A percentile compares a stretch with the other conserved stretches of the same genome.
These are phyloP conservation scores for Heliconius ethilla DNA, from an alignment of 2,888 invertebrate genomes.

Conservation along the genomic window DNA sequence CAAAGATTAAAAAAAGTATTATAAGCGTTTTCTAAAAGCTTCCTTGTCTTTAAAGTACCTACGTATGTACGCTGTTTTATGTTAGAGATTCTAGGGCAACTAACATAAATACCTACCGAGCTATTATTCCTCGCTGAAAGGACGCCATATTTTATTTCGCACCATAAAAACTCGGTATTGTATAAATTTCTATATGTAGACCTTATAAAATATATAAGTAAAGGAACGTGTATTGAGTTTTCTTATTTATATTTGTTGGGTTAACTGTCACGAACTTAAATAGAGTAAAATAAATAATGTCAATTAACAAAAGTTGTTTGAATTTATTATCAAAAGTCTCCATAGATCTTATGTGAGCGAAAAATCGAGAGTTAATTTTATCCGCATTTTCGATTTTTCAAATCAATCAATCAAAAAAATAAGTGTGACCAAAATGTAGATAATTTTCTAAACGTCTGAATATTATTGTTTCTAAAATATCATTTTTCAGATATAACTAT, in stretches of 20 bases:
- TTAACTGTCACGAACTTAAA: too few species aligned
- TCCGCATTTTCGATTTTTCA: too few species aligned
- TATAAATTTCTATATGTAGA: constrained; percentile 3
- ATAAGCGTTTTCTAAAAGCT: not conserved
- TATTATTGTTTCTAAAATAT: too few species aligned
- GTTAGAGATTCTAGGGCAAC: constrained; percentile 4
- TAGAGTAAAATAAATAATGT: too few species aligned
- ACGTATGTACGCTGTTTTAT: constrained; percentile 13
- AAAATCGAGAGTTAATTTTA: too few species aligned
- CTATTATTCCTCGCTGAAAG: constrained; percentile 8
- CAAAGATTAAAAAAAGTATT: not conserved
- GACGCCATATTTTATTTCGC: constrained; percentile 14
- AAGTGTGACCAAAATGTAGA: too few species aligned
- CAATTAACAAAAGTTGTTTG: too few species aligned
- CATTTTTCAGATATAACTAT: too few species aligned
- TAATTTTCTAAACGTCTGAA: too few species aligned
- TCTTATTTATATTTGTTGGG: not conserved
- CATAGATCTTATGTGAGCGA: too few species aligned
- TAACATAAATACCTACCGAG: constrained; percentile 2
- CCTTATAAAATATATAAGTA: not conserved
- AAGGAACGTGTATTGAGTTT: not conserved
- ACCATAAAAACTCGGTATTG: not conserved
- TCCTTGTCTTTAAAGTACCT: not conserved
- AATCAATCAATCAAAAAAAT: too few species aligned
- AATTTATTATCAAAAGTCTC: too few species aligned